Base-by-base conservation (phyloP, 1,140 invertebrate genomes). In the Drosophila kanapiae region DNA sequence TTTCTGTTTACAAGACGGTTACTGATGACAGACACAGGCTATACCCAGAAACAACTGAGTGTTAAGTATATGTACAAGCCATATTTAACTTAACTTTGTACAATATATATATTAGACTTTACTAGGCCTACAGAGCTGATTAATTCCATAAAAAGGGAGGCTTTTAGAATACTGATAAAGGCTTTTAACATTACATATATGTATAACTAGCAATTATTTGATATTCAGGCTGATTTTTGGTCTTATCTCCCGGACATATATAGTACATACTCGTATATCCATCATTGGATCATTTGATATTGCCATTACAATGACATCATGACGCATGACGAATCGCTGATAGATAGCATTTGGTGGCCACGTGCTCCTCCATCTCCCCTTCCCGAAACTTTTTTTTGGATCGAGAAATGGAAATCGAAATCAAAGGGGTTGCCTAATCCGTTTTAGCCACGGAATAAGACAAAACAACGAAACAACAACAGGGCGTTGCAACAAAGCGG, bases 401-500 rank as follows among this genome's bases (percentile, higher is more conserved):
- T 37, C 8, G 29, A 5, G 5, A 48, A 27, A 16, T 8, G 31
- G 31, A 53, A 57, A 16, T 13, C 4, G 13, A 43, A 56, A 48
- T 38, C 38, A 27, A 51, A 51, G 47, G 53, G 62, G 75, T 64
- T 64, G 65, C 18, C 43, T 79, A 83, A 88, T 86, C 80, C 71
- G 62, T 79, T 60, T 78, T 58, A 82, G 72, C 65, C 56, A 51
- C 29, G 82, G 43, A 37, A 40, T 58, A 69, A 65, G 18, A 78
- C 68, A 80, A 69, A 84, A 69, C 54, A 45, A 62, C 64, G 68
- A 62, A 79, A 75, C 60, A 69, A 29, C 62, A 77, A 70, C 43
- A 61, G 64, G 42, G 76, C 60, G 61, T 77, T 80, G 81, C 82
- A 85, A 78, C 82, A 87, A 87, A 76, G 67, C 65, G 29, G 71